Percentiles rank a stretch among this genome's conserved stretches.
These are phyloP conservation scores for Myiotriccus ornatus DNA, from an alignment of 2,797 vertebrate species.

Conservation along the genomic window DNA sequence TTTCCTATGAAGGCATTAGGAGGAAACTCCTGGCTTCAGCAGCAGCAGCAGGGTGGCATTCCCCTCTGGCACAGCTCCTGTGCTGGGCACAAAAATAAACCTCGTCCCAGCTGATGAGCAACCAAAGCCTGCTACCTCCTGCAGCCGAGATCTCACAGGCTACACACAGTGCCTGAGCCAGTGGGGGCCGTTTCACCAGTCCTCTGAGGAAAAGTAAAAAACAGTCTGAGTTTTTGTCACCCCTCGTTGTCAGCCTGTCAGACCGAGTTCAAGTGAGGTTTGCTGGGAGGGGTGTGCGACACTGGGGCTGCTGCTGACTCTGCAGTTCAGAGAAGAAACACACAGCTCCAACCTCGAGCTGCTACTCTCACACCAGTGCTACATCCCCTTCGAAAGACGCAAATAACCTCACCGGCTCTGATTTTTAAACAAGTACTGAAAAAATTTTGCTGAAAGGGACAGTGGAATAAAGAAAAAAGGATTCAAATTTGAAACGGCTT, in stretches of 20 bases:
- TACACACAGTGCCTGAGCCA: rapidly evolving
- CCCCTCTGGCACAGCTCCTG: not conserved
- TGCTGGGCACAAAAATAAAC: not conserved
- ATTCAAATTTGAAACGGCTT: slow-evolving; percentile 43
- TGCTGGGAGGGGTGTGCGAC: not conserved
- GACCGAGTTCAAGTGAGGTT: not conserved
- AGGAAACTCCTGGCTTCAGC: not conserved
- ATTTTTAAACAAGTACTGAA: slow-evolving; percentile 1
- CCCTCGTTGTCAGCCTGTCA: not conserved
- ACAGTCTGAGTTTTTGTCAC: not conserved
- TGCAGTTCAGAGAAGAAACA: not conserved
- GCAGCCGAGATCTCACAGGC: rapidly evolving
- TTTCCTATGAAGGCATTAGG: not conserved
- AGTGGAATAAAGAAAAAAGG: slow-evolving; percentile 31
- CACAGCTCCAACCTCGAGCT: not conserved
- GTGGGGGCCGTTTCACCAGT: rapidly evolving
- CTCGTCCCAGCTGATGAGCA: not conserved
- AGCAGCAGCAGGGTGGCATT: not conserved
- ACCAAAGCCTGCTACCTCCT: not conserved
- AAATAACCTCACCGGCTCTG: not conserved
- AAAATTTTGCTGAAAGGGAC: slow-evolving; percentile 24
- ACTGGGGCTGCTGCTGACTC: not conserved
- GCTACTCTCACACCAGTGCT: not conserved
- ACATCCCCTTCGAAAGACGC: not conserved
- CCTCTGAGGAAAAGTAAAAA: not conserved